Evolutionary conservation across 30 jellyfish, hydroid and myxozoan genomes (phyloP).

Genomic region (Aurelia aurita): DNA sequence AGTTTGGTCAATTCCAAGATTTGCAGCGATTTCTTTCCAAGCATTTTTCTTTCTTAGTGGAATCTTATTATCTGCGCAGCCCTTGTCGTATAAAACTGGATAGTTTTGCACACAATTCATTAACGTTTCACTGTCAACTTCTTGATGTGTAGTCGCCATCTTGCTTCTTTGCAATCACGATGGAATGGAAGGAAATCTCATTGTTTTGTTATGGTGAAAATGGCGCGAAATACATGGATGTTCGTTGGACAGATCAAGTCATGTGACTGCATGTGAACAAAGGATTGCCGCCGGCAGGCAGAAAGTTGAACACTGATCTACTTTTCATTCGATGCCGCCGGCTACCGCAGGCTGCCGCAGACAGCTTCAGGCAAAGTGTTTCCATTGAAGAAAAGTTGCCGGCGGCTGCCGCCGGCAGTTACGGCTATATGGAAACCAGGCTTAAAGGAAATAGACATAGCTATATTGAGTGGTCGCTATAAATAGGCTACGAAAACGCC

Average conservation of each 20-base stretch:
- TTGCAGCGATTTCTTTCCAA: constrained; percentile 9
- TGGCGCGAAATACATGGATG: too few relatives aligned
- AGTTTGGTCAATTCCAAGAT: neutral
- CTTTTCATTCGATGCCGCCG: too few relatives aligned
- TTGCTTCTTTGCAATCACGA: constrained; percentile 2
- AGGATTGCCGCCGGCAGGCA: neutral
- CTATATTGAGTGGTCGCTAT: too few relatives aligned
- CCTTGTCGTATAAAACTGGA: constrained; percentile 25
- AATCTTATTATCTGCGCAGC: constrained; percentile 4
- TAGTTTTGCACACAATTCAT: constrained; percentile 5
- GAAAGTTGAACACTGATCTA: too few relatives aligned
- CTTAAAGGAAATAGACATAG: neutral
- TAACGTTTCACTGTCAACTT: neutral
- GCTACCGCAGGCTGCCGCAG: neutral
- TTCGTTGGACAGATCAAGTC: neutral
- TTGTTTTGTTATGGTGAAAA: neutral
- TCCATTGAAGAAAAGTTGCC: neutral
- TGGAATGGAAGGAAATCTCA: neutral
- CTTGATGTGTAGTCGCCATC: neutral
- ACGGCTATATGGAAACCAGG: constrained; percentile 17
- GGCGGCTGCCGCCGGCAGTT: neutral
- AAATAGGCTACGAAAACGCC: too few relatives aligned
- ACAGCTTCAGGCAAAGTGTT: neutral
- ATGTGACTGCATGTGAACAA: neutral
- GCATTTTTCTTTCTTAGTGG: constrained; percentile 15